Base-by-base conservation (phyloP, 1,140 invertebrate species). In the Drosophila erecta region DNA sequence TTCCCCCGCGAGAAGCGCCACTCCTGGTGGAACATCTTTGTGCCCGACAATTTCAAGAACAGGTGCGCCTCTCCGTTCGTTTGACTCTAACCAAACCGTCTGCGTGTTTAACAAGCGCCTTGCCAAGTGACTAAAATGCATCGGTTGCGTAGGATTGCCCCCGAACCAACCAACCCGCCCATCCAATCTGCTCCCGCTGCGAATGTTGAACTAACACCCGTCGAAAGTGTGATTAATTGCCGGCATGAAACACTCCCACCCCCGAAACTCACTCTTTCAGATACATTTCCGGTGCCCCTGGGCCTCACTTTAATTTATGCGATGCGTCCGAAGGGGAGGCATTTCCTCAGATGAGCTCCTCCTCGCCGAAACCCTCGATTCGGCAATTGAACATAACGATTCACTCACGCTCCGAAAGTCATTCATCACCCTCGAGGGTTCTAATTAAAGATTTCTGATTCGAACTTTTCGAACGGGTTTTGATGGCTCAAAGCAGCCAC, bases 1-100 rank as follows among this genome's bases (percentile, higher is more conserved):
- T 93, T 94, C 78, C 92, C 94, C 3, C 93, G 96, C 15, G 95
- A 96, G 85, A 96, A 96, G 84, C 93, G 96, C 61, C 94, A 95
- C 10, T 97, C 96, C 12, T 97, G 96, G 96, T 97, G 96, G 96
- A 96, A 96, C 86, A 95, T 96, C 30, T 96, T 97, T 78, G 95
- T 96, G 7, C 95, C 95, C 56, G 96, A 96, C 79, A 94, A 94
- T 91, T 93, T 94, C 58, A 94, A 95, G 81, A 93, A 94, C 92
- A 95, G 95, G 95, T 94, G 90, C 76, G 84, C 60, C 47, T 54
- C 46, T 70, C 62, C 76, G 67, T 75, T 50, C 76, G 67, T 75
- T 50, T 59, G 30, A 67, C 65, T 77, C 64, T 81, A 67, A 81
- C 59, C 58, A 22, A 67, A 81, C 59, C 58, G 27, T 73, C 71